Conservation (phyloP, 2,888 invertebrate species). For the Zygogramma bicolorata region DNA sequence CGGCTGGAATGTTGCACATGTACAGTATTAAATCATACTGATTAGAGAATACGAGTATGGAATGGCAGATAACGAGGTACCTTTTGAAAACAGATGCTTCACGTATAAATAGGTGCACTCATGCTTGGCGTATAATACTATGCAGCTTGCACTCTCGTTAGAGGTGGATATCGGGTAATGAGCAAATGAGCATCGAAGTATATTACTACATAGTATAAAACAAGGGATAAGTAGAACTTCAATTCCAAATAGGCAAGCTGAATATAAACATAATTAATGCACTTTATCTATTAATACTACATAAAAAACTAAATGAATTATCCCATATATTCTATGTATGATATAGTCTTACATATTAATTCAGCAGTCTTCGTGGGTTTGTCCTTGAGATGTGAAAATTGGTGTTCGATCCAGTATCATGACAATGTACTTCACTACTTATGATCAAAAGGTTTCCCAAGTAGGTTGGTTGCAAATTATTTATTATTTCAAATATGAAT, state of each 20-base stretch:
- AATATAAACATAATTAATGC: too few relatives aligned
- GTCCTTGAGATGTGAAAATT: constrained; percentile 10
- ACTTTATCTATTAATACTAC: too few relatives aligned
- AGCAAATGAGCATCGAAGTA: too few relatives aligned
- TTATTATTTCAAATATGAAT: constrained; percentile 15
- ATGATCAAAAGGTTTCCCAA: constrained; percentile 2
- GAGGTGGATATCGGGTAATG: too few relatives aligned
- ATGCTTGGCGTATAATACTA: constrained; percentile 14
- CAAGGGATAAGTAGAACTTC: too few relatives aligned
- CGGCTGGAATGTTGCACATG: neutral
- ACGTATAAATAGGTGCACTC: constrained; percentile 32
- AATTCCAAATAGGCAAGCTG: too few relatives aligned
- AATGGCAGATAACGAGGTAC: constrained; percentile 27
- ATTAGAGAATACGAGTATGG: constrained; percentile 27
- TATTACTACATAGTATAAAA: too few relatives aligned
- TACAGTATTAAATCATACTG: constrained; percentile 22
- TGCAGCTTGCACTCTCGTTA: constrained; percentile 23
- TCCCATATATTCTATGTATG: too few relatives aligned
- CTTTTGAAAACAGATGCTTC: constrained; percentile 27
- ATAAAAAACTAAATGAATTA: too few relatives aligned
- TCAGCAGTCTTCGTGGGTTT: neutral
- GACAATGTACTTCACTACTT: constrained; percentile 13
- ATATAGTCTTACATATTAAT: too few relatives aligned
- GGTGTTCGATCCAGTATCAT: constrained; percentile 13
- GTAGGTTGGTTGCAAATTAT: constrained; percentile 16